A percentile compares a stretch with the other conserved stretches of the same genome.
Conservation (phyloP, 2,888 invertebrate species). For the Busseola fusca region DNA sequence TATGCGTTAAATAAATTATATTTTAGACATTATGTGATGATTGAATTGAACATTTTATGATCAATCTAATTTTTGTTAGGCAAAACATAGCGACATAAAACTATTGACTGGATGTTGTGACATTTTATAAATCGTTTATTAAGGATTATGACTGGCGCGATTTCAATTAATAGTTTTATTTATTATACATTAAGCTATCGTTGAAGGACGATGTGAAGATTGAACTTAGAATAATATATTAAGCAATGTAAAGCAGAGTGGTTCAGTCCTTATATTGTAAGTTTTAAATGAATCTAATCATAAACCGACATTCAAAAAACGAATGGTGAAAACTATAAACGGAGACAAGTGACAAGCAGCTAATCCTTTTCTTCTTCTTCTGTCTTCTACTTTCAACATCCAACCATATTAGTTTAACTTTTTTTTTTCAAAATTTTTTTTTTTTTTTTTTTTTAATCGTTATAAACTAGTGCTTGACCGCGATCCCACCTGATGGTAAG, state of each 20-base stretch:
- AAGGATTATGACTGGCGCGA: conserved; percentile 39
- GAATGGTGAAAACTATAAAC: too few relatives aligned
- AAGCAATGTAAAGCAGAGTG: background rate
- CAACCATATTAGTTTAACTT: too few relatives aligned
- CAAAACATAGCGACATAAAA: conserved; percentile 50
- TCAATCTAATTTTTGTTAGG: conserved; percentile 46
- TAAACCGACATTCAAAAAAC: too few relatives aligned
- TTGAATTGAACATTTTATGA: conserved; percentile 61
- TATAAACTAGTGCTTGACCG: too few relatives aligned
- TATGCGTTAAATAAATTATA: conserved; percentile 62
- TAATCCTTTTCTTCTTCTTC: too few relatives aligned
- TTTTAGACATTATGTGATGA: conserved; percentile 56
- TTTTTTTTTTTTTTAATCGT: too few relatives aligned
- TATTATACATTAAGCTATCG: conserved; percentile 16
- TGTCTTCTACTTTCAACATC: too few relatives aligned
- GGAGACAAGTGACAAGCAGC: too few relatives aligned
- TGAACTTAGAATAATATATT: conserved; percentile 9
- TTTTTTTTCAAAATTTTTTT: too few relatives aligned
- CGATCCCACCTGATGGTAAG: too few relatives aligned
- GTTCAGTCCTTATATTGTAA: background rate
- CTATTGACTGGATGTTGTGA: conserved; percentile 51
- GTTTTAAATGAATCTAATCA: conserved; percentile 6
- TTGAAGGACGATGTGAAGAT: background rate
- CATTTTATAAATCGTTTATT: conserved; percentile 44
- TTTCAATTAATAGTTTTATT: too few relatives aligned